These are phyloP conservation scores for Argyra leucocephala DNA, from an alignment of 2,888 invertebrate genomes.

Conservation along the genomic window DNA sequence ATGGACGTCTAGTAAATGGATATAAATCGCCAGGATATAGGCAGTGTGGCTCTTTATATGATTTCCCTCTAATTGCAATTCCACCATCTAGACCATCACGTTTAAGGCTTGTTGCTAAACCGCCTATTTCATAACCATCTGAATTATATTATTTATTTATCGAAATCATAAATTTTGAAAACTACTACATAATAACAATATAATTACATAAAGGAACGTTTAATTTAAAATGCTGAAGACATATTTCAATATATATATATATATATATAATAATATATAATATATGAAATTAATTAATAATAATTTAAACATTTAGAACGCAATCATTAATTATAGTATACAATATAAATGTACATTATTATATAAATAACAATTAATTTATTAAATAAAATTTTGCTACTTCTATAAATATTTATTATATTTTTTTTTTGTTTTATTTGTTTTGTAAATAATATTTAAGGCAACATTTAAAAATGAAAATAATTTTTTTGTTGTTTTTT, in stretches of 20 bases:
- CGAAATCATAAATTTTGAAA: conserved; percentile 13
- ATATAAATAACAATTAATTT: too few relatives aligned
- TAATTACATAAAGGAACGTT: not conserved
- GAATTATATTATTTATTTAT: conserved; percentile 28
- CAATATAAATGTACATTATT: too few relatives aligned
- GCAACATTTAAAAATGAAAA: too few relatives aligned
- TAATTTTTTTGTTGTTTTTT: too few relatives aligned
- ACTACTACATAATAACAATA: conserved; percentile 14
- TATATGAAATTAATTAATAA: too few relatives aligned
- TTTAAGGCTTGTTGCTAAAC: conserved; percentile 79
- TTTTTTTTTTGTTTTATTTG: too few relatives aligned
- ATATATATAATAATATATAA: not conserved
- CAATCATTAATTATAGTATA: too few relatives aligned
- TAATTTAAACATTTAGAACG: too few relatives aligned
- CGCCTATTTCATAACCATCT: conserved; percentile 86
- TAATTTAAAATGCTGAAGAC: not conserved
- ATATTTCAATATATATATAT: not conserved
- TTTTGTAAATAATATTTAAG: too few relatives aligned
- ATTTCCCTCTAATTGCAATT: conserved; percentile 41
- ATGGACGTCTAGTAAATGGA: conserved; percentile 83
- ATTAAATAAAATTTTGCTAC: too few relatives aligned
- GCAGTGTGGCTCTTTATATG: conserved; percentile 61
- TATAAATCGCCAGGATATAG: conserved; percentile 89
- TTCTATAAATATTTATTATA: too few relatives aligned
- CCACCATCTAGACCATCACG: conserved; percentile 53